These are phyloP conservation scores for Cephalopachus bancanus DNA, from an alignment of 2,797 vertebrate species.

Conservation along the genomic window DNA sequence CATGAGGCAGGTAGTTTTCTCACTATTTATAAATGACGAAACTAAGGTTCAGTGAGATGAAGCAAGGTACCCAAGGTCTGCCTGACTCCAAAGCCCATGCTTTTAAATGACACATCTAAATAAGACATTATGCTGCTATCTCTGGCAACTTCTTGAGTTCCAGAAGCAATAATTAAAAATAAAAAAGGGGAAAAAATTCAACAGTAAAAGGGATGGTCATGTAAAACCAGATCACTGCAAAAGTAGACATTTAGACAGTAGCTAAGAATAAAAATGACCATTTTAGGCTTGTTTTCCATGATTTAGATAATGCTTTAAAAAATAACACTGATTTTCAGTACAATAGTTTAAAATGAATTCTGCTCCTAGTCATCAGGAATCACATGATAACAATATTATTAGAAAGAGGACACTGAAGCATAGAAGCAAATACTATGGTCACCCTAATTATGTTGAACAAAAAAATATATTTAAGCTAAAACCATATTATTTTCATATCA, in stretches of 20 bases:
- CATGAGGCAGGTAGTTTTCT: not conserved
- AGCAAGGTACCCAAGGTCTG: constrained; percentile 26
- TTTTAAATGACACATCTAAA: constrained; percentile 34
- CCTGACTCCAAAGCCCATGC: constrained; percentile 14
- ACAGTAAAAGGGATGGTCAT: not conserved
- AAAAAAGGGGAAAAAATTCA: not conserved
- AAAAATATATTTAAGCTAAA: constrained; percentile 47
- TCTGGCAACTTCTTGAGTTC: not conserved
- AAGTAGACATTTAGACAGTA: not conserved
- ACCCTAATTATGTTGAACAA: constrained; percentile 52
- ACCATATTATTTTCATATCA: constrained; percentile 47
- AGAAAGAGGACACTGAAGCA: constrained; percentile 8
- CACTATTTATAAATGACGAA: constrained; percentile 35
- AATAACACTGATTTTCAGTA: constrained; percentile 57
- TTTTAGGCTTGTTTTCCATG: not conserved
- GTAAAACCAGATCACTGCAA: not conserved
- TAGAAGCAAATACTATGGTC: not conserved
- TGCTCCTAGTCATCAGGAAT: constrained; percentile 8
- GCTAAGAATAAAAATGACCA: not conserved
- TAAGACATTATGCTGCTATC: not conserved
- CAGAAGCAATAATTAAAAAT: not conserved
- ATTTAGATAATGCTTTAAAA: constrained; percentile 43
- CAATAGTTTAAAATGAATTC: constrained; percentile 44
- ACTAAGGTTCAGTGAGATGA: not conserved
- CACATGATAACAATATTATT: constrained; percentile 11